phyloP scores from a whole-genome alignment of 2,113 vertebrate species.

The Strix aluco region DNA sequence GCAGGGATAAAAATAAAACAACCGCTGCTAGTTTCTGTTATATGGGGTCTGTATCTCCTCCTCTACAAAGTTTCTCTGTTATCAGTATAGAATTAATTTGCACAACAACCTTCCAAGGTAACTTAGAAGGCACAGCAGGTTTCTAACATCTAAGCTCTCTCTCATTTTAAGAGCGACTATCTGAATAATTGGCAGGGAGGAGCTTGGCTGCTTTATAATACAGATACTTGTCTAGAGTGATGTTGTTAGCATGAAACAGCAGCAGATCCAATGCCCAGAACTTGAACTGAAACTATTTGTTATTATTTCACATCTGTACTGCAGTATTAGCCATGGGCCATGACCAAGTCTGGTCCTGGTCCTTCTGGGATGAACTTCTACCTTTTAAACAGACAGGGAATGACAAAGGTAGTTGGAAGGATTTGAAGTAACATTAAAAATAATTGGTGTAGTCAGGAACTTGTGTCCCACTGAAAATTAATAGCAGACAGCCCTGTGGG shows the following conservation, averaged over 20 bases:
- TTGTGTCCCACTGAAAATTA: background rate
- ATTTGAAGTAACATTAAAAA: background rate
- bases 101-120: conserved; percentile 13
- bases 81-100: background rate
- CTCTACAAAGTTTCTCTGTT: background rate
- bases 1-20: background rate
- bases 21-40: background rate
- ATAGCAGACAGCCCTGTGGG: background rate
- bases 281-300: background rate
- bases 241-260: background rate
- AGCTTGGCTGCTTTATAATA: background rate
- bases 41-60: background rate
- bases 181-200: conserved; percentile 34
- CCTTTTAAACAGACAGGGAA: background rate
- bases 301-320: background rate
- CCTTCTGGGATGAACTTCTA: background rate
- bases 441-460: background rate
- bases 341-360: background rate
- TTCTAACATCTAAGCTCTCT: conserved; percentile 18
- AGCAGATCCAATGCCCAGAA: background rate
- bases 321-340: background rate
- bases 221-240: background rate
- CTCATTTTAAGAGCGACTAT: conserved; percentile 3
- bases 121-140: conserved; percentile 6
- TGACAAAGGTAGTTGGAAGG: background rate